Percentiles rank a stretch among this genome's conserved stretches.
Conservation (phyloP, 2,797 vertebrate species). For the Sebastes hubbsi region DNA sequence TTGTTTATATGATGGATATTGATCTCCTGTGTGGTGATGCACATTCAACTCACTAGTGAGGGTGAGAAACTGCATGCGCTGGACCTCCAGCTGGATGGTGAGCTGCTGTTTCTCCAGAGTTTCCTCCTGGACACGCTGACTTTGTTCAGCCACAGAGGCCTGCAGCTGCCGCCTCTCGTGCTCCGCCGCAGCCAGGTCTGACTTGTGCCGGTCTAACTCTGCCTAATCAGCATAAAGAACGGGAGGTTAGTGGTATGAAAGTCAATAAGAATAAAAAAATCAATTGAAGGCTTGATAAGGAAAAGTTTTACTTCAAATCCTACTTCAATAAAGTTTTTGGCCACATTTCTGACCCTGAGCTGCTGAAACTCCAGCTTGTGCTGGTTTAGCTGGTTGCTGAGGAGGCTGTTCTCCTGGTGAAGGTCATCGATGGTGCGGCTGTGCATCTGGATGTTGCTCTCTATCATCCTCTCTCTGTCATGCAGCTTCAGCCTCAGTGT, state of each 20-base stretch:
- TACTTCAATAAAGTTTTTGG: background rate
- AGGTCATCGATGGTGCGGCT: slow-evolving; percentile 64
- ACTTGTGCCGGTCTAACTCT: slow-evolving; percentile 78
- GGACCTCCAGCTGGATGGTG: slow-evolving; percentile 73
- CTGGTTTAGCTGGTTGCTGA: slow-evolving; percentile 78
- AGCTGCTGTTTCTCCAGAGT: slow-evolving; percentile 82
- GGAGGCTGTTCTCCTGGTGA: slow-evolving; percentile 78
- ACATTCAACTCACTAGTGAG: slow-evolving; percentile 80
- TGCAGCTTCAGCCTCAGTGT: slow-evolving; percentile 71
- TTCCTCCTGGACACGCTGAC: slow-evolving; percentile 71
- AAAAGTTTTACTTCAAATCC: background rate
- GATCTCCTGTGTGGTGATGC: background rate
- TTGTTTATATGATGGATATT: background rate
- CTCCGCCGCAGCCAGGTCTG: slow-evolving; percentile 71
- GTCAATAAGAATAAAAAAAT: background rate
- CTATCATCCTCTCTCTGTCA: slow-evolving; percentile 78
- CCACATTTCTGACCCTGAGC: slow-evolving; percentile 74
- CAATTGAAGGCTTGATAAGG: background rate
- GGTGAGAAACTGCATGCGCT: slow-evolving; percentile 65
- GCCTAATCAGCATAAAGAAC: slow-evolving; percentile 64
- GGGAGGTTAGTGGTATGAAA: background rate
- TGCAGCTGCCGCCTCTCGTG: slow-evolving; percentile 50
- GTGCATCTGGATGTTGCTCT: slow-evolving; percentile 72
- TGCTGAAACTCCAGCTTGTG: slow-evolving; percentile 79
- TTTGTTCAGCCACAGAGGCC: slow-evolving; percentile 66